Percentiles rank a stretch among this genome's conserved stretches.
These are phyloP conservation scores for Odocoileus hemionus DNA, from an alignment of 2,113 vertebrate species.

Conservation along the genomic window DNA sequence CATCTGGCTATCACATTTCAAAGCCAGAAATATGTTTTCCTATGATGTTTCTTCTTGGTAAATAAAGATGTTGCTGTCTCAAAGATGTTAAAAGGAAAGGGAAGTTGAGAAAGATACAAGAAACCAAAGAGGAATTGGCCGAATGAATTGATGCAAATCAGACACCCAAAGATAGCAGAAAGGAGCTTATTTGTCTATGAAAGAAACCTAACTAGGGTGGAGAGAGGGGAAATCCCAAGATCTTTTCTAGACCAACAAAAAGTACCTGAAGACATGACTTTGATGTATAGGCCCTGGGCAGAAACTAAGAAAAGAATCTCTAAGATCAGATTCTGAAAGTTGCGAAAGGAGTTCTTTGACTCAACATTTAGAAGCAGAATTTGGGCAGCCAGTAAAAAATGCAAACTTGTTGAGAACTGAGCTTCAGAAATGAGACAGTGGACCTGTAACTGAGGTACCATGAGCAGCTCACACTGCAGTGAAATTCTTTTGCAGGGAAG, in stretches of 20 bases:
- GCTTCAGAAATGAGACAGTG: background rate
- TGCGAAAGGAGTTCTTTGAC: background rate
- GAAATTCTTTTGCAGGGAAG: background rate
- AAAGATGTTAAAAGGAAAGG: background rate
- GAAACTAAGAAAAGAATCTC: background rate
- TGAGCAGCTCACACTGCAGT: accelerated
- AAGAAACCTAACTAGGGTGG: background rate
- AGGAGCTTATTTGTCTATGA: background rate
- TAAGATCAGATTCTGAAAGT: background rate
- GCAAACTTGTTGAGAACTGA: background rate
- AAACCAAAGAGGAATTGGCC: background rate
- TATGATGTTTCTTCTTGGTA: background rate
- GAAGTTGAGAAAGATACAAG: conserved; percentile 1
- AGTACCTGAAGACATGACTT: background rate
- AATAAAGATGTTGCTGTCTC: background rate
- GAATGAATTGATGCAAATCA: background rate
- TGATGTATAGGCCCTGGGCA: background rate
- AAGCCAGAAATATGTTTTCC: background rate
- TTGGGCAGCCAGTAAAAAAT: background rate
- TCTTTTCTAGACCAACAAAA: background rate
- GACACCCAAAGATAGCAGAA: background rate
- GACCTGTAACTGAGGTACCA: background rate
- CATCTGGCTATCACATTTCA: background rate
- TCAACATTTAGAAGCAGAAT: background rate
- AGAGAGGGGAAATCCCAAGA: background rate